Evolutionary conservation across 2,113 vertebrate species (phyloP).

Genomic region (Sinocyclocheilus anshuiensis): DNA sequence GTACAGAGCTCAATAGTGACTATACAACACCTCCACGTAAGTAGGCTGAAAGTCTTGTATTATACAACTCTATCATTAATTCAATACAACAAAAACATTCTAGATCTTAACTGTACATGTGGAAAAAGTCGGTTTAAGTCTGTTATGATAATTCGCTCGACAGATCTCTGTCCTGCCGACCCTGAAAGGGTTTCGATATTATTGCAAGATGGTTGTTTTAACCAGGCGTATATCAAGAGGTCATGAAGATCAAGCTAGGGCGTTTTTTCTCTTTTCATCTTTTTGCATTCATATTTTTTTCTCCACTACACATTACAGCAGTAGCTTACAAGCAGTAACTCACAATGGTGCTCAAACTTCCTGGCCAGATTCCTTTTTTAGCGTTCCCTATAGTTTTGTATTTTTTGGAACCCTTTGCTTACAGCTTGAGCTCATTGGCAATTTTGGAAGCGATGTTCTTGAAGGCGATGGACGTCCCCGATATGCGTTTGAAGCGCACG

Average conservation of each 20-base stretch:
- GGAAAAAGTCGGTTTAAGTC: slow-evolving; percentile 65
- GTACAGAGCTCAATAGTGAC: slow-evolving; percentile 83
- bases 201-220: slow-evolving; percentile 81
- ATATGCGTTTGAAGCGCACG: slow-evolving; percentile 90
- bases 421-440: slow-evolving; percentile 90
- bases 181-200: slow-evolving; percentile 80
- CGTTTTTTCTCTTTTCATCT: slow-evolving; percentile 29
- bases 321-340: slow-evolving; percentile 75
- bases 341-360: slow-evolving; percentile 63
- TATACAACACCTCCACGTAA: slow-evolving; percentile 84
- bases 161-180: slow-evolving; percentile 79
- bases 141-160: slow-evolving; percentile 71
- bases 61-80: slow-evolving; percentile 89
- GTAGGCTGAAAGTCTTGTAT: slow-evolving; percentile 82
- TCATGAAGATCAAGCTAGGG: not conserved
- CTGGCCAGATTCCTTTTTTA: slow-evolving; percentile 41
- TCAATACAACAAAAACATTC: slow-evolving; percentile 81
- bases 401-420: slow-evolving; percentile 49
- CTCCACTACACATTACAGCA: slow-evolving; percentile 62
- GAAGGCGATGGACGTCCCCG: slow-evolving; percentile 88
- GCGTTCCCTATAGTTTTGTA: slow-evolving; percentile 6
- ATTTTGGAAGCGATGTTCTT: slow-evolving; percentile 93
- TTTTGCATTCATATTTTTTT: slow-evolving; percentile 22
- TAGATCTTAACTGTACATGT: slow-evolving; percentile 87
- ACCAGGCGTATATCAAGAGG: slow-evolving; percentile 45